Evolutionary conservation across 1,140 invertebrate genomes (phyloP).

Genomic region (Plectrocnemia conspersa): DNA sequence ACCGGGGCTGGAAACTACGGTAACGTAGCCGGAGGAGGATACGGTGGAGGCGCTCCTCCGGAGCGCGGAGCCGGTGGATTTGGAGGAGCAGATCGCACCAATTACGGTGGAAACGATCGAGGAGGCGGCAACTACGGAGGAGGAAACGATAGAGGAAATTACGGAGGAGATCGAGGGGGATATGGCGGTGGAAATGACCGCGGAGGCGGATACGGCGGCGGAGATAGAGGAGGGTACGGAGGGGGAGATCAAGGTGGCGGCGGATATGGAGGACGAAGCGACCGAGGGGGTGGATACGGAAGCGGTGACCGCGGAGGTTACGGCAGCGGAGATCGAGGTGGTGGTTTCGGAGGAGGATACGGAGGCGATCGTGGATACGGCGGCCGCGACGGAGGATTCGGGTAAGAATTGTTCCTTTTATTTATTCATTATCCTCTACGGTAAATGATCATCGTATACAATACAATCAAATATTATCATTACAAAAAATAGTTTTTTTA

Average conservation of each 20-base stretch:
- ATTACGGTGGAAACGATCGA: slow-evolving; percentile 47
- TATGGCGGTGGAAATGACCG: slow-evolving; percentile 35
- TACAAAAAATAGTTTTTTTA: not conserved
- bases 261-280: slow-evolving; percentile 47
- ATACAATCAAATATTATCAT: slow-evolving; percentile 4
- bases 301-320: slow-evolving; percentile 39
- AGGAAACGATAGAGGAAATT: slow-evolving; percentile 33
- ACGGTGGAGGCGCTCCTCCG: slow-evolving; percentile 36
- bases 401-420: slow-evolving; percentile 23
- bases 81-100: slow-evolving; percentile 28
- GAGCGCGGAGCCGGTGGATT: slow-evolving; percentile 24
- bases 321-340: slow-evolving; percentile 37
- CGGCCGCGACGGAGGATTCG: slow-evolving; percentile 33
- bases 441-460: not conserved
- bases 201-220: slow-evolving; percentile 40
- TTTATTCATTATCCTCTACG: not conserved
- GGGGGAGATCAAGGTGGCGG: slow-evolving; percentile 49
- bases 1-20: slow-evolving; percentile 38
- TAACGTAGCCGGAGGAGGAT: slow-evolving; percentile 34
- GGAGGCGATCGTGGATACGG: slow-evolving; percentile 37
- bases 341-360: slow-evolving; percentile 38
- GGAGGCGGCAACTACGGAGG: slow-evolving; percentile 50
- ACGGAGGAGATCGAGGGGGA: slow-evolving; percentile 23
- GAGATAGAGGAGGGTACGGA: slow-evolving; percentile 47
- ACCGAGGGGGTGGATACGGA: slow-evolving; percentile 21